Base-by-base conservation (phyloP, 2,797 vertebrate genomes). In the Acestrorhynchus altus region DNA sequence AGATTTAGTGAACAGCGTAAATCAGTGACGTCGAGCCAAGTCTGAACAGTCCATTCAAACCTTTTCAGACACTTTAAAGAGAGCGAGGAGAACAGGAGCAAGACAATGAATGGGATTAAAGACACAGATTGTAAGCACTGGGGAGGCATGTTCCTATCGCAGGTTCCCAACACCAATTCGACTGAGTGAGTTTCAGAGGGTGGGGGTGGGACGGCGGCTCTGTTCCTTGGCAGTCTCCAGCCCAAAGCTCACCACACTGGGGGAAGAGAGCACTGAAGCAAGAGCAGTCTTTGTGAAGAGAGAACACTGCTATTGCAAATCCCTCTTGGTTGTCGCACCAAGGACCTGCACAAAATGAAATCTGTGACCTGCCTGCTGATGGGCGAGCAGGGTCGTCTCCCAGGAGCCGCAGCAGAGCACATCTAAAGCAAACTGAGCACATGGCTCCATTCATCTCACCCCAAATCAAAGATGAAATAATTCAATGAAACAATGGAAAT, bases 281-380 rank as follows among this genome's bases (percentile, higher is more conserved):
- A 39, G 61, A 77, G 28, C 44, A 51, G 52, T 77, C 64, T 66
- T 57, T 57, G 60, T 16, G 18, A 76, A 57, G 52, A 63, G 40
- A 70, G 60, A 72, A 69, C 51, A 42, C 44, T n/a, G 39, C 67
- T 65, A 52, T 52, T 47, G 13, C 16, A 28, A 52, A 40, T 40
- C 40, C 28, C 60, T 74, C 59, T 40, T 26, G 51, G 24, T 39
- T 70, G 20, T 15, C 13, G 35, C 52, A n/a, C 54, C 56, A 47
- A 26, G 47, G 26, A 51, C 46, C 47, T 15, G 57, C 46, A 26
- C 67, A 31, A 71, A 77, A 71, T 71, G 52, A 74, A 67, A 44
- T 24, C 28, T 73, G 74, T 77, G 74, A 74, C 31, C 63, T 59
- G 80, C 65, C 40, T 81, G 65, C 35, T 40, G 40, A 69, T 39